Conservation (phyloP, 1,140 invertebrate species). For the Doryteuthis pealeii region DNA sequence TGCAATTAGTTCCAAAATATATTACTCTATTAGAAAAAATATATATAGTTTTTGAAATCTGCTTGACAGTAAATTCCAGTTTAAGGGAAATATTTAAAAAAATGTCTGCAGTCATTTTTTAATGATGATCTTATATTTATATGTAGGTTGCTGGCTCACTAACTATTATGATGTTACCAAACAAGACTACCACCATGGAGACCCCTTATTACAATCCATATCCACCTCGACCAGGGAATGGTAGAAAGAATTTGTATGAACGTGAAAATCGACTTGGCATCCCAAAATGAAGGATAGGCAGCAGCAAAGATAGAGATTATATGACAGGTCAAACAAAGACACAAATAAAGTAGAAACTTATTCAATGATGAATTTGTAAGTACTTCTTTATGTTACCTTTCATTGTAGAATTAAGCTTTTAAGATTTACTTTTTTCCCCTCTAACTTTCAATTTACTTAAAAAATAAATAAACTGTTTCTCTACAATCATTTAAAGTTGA, state of each 20-base stretch:
- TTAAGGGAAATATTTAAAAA: too few species aligned
- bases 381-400: constrained; percentile 15
- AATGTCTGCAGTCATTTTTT: too few species aligned
- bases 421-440: too few species aligned
- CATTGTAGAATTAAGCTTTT: too few species aligned
- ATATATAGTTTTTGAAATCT: too few species aligned
- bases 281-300: constrained; percentile 24
- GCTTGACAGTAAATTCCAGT: too few species aligned
- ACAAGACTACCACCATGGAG: constrained; percentile 42
- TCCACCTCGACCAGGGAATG: constrained; percentile 22
- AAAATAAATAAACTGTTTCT: too few species aligned
- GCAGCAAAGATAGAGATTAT: constrained; percentile 37
- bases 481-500: too few species aligned
- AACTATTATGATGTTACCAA: constrained; percentile 45
- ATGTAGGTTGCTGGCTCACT: constrained; percentile 44
- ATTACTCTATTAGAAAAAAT: too few species aligned
- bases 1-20: too few species aligned
- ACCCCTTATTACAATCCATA: constrained; percentile 36
- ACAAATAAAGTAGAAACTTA: constrained; percentile 39
- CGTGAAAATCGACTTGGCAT: constrained; percentile 34
- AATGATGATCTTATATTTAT: constrained; percentile 4
- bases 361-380: constrained; percentile 59
- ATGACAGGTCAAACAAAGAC: constrained; percentile 31
- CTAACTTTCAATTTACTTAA: too few species aligned
- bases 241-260: constrained; percentile 40